phyloP scores from a whole-genome alignment of 2,797 vertebrate genomes.

The Brachymystax lenok region DNA sequence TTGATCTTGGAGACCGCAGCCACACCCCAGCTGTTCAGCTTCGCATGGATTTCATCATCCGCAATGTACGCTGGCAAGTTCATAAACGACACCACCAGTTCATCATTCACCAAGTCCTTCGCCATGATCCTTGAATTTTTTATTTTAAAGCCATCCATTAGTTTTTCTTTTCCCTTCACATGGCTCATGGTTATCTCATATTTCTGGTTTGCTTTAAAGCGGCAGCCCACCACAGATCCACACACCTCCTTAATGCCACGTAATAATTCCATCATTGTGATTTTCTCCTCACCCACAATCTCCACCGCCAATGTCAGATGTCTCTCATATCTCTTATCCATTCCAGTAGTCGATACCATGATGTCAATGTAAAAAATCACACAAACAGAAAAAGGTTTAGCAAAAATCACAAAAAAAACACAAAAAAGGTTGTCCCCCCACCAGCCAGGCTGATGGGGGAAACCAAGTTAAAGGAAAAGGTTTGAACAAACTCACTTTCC shows the following conservation, averaged over 20 bases:
- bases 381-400: background rate
- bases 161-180: background rate
- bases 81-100: slow-evolving; percentile 16
- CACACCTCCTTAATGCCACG: background rate
- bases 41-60: background rate
- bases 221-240: background rate
- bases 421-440: background rate
- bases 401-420: background rate
- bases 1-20: background rate
- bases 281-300: no score
- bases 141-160: background rate
- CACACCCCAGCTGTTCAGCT: slow-evolving; percentile 12
- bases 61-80: background rate
- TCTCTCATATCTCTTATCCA: background rate
- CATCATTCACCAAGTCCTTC: background rate
- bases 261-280: background rate
- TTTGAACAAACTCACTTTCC: no score
- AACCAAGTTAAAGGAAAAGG: background rate
- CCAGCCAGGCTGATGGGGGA: background rate
- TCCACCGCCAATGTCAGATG: background rate
- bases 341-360: background rate
- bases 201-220: background rate
- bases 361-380: background rate
- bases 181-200: background rate
- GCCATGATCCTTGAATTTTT: no score